Evolutionary conservation across 2,888 invertebrate species (phyloP).

Genomic region (Netelia fuscicornis): DNA sequence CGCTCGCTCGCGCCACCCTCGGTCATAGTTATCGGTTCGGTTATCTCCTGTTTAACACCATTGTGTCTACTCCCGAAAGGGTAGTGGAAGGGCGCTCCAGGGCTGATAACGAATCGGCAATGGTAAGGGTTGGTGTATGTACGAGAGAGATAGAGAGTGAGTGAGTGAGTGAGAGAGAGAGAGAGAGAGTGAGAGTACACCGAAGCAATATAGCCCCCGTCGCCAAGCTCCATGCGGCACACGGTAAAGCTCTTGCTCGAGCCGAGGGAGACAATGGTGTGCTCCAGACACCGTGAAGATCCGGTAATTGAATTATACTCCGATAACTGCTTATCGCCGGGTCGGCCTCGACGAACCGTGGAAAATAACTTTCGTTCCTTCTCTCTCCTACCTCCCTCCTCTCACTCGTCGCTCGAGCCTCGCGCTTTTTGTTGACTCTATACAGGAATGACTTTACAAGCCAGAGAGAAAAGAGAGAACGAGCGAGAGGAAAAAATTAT

Average conservation of each 20-base stretch:
- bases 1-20: constrained; percentile 18
- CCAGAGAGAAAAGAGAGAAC: constrained; percentile 13
- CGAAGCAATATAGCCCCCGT: constrained; percentile 29
- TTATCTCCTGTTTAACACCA: constrained; percentile 83
- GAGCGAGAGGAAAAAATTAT: constrained; percentile 8
- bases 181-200: constrained; percentile 51
- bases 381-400: constrained; percentile 9
- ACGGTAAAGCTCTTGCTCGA: constrained; percentile 61
- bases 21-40: constrained; percentile 75
- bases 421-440: constrained; percentile 27
- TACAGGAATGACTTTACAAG: constrained; percentile 12
- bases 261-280: constrained; percentile 75
- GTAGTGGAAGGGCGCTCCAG: constrained; percentile 63
- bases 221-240: constrained; percentile 25
- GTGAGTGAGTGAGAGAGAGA: constrained; percentile 52
- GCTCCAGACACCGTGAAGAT: constrained; percentile 79
- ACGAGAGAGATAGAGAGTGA: constrained; percentile 33
- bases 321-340: constrained; percentile 80
- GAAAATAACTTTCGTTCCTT: constrained; percentile 69
- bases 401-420: constrained; percentile 44
- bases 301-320: constrained; percentile 83
- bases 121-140: constrained; percentile 52
- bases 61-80: constrained; percentile 76
- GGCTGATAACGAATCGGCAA: constrained; percentile 81
- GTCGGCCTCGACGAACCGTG: constrained; percentile 61